phyloP scores from a whole-genome alignment of 2,888 invertebrate genomes.

The Dyspetes luteomarginatus region DNA sequence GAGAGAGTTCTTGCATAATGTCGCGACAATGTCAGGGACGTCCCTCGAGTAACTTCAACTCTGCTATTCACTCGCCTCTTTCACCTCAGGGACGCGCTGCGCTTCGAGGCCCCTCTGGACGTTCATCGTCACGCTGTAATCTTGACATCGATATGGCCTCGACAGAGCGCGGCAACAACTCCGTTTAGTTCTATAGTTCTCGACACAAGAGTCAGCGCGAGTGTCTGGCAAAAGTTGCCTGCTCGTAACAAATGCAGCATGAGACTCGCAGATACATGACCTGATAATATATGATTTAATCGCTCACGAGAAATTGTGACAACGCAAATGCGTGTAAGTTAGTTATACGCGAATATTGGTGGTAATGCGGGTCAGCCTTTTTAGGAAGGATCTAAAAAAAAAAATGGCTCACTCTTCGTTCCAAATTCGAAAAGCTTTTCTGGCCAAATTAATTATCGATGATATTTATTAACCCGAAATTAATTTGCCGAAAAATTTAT shows the following conservation, averaged over 20 bases:
- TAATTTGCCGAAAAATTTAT: too few relatives aligned
- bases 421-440: too few relatives aligned
- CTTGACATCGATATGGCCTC: conserved; percentile 76
- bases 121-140: conserved; percentile 70
- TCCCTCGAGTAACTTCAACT: conserved; percentile 63
- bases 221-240: conserved; percentile 27
- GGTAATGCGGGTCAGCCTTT: neutral
- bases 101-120: conserved; percentile 56
- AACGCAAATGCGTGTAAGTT: neutral
- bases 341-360: neutral
- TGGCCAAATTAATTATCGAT: too few relatives aligned
- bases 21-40: conserved; percentile 80
- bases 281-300: neutral
- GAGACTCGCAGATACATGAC: too few relatives aligned
- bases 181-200: neutral
- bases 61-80: conserved; percentile 2
- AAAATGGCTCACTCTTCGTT: too few relatives aligned
- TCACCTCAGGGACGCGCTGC: conserved; percentile 72
- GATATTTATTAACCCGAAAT: too few relatives aligned
- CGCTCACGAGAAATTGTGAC: neutral
- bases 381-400: too few relatives aligned
- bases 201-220: conserved; percentile 9
- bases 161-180: conserved; percentile 50
- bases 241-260: too few relatives aligned
- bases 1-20: conserved; percentile 73